These are phyloP conservation scores for Pomacea maculata DNA, from an alignment of 1,140 invertebrate genomes.

Conservation along the genomic window DNA sequence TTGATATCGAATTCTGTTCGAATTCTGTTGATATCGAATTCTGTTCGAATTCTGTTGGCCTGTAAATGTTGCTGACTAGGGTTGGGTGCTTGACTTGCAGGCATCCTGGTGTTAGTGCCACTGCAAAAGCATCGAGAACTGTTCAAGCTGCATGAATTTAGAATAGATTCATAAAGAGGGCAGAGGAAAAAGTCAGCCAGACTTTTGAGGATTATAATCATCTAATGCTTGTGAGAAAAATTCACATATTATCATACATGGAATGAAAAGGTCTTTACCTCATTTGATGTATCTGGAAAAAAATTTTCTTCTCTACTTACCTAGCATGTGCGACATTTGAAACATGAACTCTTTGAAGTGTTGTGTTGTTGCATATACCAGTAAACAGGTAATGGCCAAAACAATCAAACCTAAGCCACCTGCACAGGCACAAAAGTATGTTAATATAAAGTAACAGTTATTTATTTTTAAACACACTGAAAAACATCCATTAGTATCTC, in stretches of 20 bases:
- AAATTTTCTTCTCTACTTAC: conserved; percentile 21
- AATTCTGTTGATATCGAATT: conserved; percentile 12
- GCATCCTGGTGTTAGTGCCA: not conserved
- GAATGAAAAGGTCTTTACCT: no score
- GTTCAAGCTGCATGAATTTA: not conserved
- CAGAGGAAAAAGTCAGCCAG: no score
- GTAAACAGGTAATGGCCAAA: conserved; percentile 85
- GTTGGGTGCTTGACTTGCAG: conserved; percentile 3
- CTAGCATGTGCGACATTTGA: conserved; percentile 36
- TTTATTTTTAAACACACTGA: not conserved
- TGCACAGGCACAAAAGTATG: conserved; percentile 62
- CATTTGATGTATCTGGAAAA: not conserved
- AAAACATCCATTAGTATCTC: not conserved
- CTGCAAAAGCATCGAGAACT: not conserved
- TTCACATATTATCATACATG: not conserved
- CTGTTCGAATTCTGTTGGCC: conserved; percentile 13
- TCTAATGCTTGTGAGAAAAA: not conserved
- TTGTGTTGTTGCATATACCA: conserved; percentile 77
- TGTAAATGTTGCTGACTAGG: conserved; percentile 8
- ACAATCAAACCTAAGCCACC: conserved; percentile 86
- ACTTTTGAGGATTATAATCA: no score
- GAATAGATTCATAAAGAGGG: not conserved
- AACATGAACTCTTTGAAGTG: conserved; percentile 34
- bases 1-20: conserved; percentile 13
- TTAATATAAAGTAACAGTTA: not conserved